Evolutionary conservation across 2,797 vertebrate species (phyloP).

Genomic region (Manis pentadactyla): DNA sequence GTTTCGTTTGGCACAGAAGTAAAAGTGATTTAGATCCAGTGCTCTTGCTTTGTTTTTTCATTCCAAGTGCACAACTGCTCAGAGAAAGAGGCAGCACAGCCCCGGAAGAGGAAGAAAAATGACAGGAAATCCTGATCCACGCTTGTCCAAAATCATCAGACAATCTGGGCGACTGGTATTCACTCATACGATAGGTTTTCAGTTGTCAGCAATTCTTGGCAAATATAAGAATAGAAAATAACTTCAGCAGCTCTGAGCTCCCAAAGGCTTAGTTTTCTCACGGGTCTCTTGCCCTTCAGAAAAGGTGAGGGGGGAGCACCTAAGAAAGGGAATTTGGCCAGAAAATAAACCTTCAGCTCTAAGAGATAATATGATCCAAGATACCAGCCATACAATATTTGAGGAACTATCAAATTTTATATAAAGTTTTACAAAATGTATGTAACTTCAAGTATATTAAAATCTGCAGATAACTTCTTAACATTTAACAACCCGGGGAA

Average conservation of each 20-base stretch:
- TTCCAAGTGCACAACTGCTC: conserved; percentile 59
- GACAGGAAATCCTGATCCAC: conserved; percentile 73
- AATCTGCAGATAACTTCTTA: conserved; percentile 26
- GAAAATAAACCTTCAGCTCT: conserved; percentile 46
- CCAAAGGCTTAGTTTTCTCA: conserved; percentile 50
- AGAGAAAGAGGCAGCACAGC: conserved; percentile 64
- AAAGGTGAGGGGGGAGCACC: not conserved
- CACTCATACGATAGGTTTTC: conserved; percentile 62
- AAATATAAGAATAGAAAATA: conserved; percentile 66
- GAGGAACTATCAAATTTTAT: conserved; percentile 53
- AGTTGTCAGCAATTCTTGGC: conserved; percentile 70
- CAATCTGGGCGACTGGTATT: conserved; percentile 63
- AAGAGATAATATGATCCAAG: conserved; percentile 46
- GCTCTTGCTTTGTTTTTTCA: conserved; percentile 69
- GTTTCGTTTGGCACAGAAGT: conserved; percentile 63
- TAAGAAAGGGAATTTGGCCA: conserved; percentile 60
- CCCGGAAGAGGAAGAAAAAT: conserved; percentile 73
- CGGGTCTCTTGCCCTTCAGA: not conserved
- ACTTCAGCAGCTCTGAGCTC: conserved; percentile 59
- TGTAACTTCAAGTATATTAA: not conserved
- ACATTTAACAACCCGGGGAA: conserved; percentile 55
- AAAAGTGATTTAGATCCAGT: conserved; percentile 61
- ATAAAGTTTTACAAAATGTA: not conserved
- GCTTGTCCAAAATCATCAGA: conserved; percentile 77
- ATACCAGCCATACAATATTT: not conserved